Evolutionary conservation across 2,113 vertebrate genomes (phyloP).

Genomic region (Channa maculata): DNA sequence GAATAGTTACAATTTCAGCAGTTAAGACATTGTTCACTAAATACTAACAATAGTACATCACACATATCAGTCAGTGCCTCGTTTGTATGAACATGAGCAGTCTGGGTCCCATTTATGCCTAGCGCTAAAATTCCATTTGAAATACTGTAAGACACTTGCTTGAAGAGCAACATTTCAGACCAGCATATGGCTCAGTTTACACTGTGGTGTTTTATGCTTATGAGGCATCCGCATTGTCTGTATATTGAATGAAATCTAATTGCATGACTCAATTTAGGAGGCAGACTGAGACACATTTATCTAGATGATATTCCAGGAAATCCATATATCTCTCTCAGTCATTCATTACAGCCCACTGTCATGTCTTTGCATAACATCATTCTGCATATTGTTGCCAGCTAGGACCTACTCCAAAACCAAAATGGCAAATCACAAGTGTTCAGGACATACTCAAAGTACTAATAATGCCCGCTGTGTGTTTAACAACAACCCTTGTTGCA

Average conservation of each 20-base stretch:
- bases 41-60: conserved; percentile 1
- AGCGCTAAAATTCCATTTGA: conserved; percentile 22
- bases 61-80: neutral
- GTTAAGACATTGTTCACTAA: conserved; percentile 18
- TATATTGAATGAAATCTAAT: conserved; percentile 12
- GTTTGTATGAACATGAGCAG: conserved; percentile 6
- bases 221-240: neutral
- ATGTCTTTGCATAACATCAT: conserved; percentile 5
- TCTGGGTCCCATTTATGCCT: conserved; percentile 32
- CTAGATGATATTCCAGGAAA: conserved; percentile 9
- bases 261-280: neutral
- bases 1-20: conserved; percentile 41
- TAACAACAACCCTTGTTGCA: neutral
- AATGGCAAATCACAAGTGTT: neutral
- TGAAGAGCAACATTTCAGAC: neutral
- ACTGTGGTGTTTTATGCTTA: neutral
- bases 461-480: neutral
- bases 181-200: neutral
- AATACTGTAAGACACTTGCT: neutral
- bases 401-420: neutral
- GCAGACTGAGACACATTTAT: conserved; percentile 3
- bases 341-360: conserved; percentile 4
- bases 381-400: neutral
- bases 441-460: neutral
- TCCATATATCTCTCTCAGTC: neutral